Percentiles rank a stretch among this genome's conserved stretches.
These are phyloP conservation scores for Chrysodeixis includens DNA, from an alignment of 2,888 invertebrate genomes.

Conservation along the genomic window DNA sequence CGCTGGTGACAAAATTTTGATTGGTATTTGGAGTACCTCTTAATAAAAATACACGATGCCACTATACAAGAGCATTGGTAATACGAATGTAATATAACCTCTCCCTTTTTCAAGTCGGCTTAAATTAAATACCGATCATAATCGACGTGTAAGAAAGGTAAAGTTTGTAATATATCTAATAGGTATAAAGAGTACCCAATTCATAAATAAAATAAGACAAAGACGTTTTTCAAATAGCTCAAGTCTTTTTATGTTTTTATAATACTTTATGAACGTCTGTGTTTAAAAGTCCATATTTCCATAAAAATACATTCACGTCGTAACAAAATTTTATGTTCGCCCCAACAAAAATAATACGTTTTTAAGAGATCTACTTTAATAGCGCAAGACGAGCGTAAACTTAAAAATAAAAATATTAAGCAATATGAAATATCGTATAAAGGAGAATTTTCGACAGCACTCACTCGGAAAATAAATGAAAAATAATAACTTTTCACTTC, in stretches of 20 bases:
- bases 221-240: too few relatives aligned
- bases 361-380: conserved; percentile 4
- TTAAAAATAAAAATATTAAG: conserved; percentile 1
- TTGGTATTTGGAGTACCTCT: too few relatives aligned
- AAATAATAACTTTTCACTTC: conserved; percentile 39
- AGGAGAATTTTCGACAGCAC: not conserved
- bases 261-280: conserved; percentile 1
- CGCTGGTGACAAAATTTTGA: too few relatives aligned
- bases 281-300: conserved; percentile 4
- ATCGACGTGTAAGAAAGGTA: too few relatives aligned
- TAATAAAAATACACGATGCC: too few relatives aligned
- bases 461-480: conserved; percentile 22
- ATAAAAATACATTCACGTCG: conserved; percentile 1
- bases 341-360: conserved; percentile 1
- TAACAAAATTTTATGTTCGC: not conserved
- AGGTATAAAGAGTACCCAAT: too few relatives aligned
- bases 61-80: too few relatives aligned
- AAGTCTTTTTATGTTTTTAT: not conserved
- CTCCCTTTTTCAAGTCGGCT: too few relatives aligned
- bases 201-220: too few relatives aligned
- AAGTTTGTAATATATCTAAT: too few relatives aligned
- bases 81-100: too few relatives aligned
- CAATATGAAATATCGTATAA: conserved; percentile 1
- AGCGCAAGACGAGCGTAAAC: not conserved
- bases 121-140: too few relatives aligned